Evolutionary conservation across 2,797 vertebrate genomes (phyloP).

Genomic region (Enteromius anoplus): DNA sequence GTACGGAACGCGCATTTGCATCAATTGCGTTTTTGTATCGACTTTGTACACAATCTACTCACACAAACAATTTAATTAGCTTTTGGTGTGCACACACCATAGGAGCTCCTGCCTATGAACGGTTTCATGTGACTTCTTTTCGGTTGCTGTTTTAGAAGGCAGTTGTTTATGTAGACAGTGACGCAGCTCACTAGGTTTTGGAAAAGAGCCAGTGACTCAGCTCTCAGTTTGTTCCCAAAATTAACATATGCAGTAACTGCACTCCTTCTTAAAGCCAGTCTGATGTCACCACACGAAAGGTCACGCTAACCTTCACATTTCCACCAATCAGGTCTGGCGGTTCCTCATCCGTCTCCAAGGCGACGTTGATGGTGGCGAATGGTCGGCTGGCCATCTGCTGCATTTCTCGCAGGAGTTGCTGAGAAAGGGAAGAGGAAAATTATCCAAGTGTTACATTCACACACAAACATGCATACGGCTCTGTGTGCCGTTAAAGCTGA

Average conservation of each 20-base stretch:
- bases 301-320: slow-evolving; percentile 91
- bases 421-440: slow-evolving; percentile 60
- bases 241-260: slow-evolving; percentile 52
- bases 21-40: no score
- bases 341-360: slow-evolving; percentile 97
- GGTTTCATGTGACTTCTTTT: not conserved
- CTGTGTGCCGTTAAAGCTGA: not conserved
- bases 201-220: slow-evolving; percentile 24
- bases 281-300: slow-evolving; percentile 43
- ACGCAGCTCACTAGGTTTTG: slow-evolving; percentile 19
- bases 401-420: slow-evolving; percentile 99
- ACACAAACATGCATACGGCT: slow-evolving; percentile 2
- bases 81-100: no score
- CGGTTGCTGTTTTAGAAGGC: not conserved
- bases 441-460: slow-evolving; percentile 56
- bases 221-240: slow-evolving; percentile 26
- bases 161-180: not conserved
- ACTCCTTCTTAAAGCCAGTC: slow-evolving; percentile 22
- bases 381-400: slow-evolving; percentile 99
- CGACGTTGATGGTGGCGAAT: slow-evolving; percentile 97
- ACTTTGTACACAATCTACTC: no score
- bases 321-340: slow-evolving; percentile 98
- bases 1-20: no score
- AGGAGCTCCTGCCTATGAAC: not conserved
- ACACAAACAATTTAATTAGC: no score